Evolutionary conservation across 2,888 invertebrate species (phyloP).

Genomic region (Drosophila quinaria): DNA sequence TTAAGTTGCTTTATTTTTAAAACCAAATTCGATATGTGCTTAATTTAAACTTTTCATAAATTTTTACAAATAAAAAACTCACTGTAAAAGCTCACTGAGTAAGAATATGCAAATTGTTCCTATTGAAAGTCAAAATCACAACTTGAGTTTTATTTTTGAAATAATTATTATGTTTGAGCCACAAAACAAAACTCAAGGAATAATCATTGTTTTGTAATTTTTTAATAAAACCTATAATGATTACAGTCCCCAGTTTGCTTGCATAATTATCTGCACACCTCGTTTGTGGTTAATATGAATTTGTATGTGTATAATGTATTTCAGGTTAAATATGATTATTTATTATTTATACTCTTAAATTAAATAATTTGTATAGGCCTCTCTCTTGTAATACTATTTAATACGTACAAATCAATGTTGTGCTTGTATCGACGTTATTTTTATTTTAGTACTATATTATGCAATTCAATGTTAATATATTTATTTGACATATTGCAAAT

Average conservation of each 20-base stretch:
- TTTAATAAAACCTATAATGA: too few species aligned
- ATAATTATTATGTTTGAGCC: too few species aligned
- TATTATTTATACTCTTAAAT: conserved; percentile 6
- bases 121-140: too few species aligned
- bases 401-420: conserved; percentile 24
- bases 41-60: too few species aligned
- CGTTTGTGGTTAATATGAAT: conserved; percentile 1
- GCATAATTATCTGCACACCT: not conserved
- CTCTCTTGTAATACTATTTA: conserved; percentile 15
- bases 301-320: not conserved
- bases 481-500: conserved; percentile 18
- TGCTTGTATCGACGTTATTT: conserved; percentile 16
- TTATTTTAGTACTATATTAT: not conserved
- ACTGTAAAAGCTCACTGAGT: too few species aligned
- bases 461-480: not conserved
- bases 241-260: not conserved
- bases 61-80: too few species aligned
- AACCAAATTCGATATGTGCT: too few species aligned
- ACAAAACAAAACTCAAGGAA: too few species aligned
- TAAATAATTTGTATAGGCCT: conserved; percentile 30
- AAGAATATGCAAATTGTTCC: too few species aligned
- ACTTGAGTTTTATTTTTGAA: too few species aligned
- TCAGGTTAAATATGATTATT: not conserved
- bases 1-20: too few species aligned
- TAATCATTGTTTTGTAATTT: too few species aligned